Evolutionary conservation across 1,140 invertebrate genomes (phyloP).

Genomic region (Thaumetopoea pityocampa): DNA sequence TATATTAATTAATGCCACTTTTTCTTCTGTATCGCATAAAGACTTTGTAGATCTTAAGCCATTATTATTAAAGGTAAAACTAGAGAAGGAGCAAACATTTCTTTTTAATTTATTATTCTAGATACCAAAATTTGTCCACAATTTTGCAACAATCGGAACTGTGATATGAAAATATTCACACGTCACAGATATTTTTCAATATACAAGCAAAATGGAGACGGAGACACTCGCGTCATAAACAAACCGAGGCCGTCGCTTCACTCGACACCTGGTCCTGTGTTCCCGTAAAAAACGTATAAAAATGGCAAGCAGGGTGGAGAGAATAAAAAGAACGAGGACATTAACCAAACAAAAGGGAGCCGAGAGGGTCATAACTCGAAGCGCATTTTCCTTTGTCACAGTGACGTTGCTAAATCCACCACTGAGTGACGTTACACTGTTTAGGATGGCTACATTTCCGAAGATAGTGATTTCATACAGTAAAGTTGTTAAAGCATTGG

Average conservation of each 20-base stretch:
- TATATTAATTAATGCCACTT: too few species aligned
- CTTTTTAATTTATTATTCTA: too few species aligned
- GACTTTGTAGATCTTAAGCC: too few species aligned
- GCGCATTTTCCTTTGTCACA: slow-evolving; percentile 48
- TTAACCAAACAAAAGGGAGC: slow-evolving; percentile 54
- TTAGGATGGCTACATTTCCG: slow-evolving; percentile 19
- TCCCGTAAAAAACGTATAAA: slow-evolving; percentile 25
- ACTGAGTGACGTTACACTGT: slow-evolving; percentile 40
- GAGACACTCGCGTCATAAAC: slow-evolving; percentile 19
- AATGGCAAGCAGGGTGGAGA: slow-evolving; percentile 15
- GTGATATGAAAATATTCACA: background rate
- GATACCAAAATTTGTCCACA: too few species aligned
- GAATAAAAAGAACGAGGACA: slow-evolving; percentile 28
- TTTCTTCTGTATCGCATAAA: too few species aligned
- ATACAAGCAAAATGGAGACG: slow-evolving; percentile 25
- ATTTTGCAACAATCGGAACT: background rate
- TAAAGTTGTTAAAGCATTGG: background rate
- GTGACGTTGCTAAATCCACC: slow-evolving; percentile 45
- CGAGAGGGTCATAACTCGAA: slow-evolving; percentile 53
- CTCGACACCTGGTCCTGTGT: slow-evolving; percentile 32
- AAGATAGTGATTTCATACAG: background rate
- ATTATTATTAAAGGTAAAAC: too few species aligned
- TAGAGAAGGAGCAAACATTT: too few species aligned
- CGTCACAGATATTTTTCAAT: slow-evolving; percentile 14
- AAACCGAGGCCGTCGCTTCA: slow-evolving; percentile 24